Conservation (phyloP, 2,113 vertebrate genomes). For the Myrmecobius fasciatus region DNA sequence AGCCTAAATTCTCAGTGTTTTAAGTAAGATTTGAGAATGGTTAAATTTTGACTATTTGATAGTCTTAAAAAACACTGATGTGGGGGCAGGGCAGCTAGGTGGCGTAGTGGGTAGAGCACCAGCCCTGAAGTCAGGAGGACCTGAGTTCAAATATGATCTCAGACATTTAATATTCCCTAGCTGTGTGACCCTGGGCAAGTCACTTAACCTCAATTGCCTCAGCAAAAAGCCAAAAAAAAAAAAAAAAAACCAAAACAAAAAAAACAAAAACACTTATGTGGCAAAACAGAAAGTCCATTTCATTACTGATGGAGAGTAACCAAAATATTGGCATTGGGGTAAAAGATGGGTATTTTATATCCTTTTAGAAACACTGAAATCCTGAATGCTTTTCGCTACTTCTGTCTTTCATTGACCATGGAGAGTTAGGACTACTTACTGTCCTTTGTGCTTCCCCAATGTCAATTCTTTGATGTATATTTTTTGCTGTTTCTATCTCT, state of each 20-base stretch:
- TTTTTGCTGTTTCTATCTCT: not conserved
- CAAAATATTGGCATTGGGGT: not conserved
- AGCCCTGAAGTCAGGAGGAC: too few species aligned
- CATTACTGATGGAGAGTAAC: not conserved
- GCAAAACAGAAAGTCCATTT: not conserved
- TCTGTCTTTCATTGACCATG: not conserved
- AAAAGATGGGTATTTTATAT: not conserved
- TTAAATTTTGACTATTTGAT: not conserved
- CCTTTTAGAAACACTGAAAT: not conserved
- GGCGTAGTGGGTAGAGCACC: too few species aligned
- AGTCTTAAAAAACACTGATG: not conserved
- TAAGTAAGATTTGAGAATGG: not conserved
- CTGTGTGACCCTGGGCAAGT: too few species aligned
- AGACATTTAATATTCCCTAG: too few species aligned
- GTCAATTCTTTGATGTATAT: not conserved
- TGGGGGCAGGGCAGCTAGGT: too few species aligned
- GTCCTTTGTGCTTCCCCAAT: not conserved
- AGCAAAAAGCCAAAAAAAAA: too few species aligned
- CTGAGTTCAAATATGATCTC: too few species aligned
- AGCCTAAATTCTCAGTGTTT: not conserved
- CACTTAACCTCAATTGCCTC: too few species aligned
- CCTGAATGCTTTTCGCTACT: not conserved
- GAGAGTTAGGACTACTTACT: not conserved
- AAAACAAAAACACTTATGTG: too few species aligned
- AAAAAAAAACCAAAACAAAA: too few species aligned